Base-by-base conservation (phyloP, 37 sponge, comb jelly and placozoan genomes). In the Chondrosia reniformis region DNA sequence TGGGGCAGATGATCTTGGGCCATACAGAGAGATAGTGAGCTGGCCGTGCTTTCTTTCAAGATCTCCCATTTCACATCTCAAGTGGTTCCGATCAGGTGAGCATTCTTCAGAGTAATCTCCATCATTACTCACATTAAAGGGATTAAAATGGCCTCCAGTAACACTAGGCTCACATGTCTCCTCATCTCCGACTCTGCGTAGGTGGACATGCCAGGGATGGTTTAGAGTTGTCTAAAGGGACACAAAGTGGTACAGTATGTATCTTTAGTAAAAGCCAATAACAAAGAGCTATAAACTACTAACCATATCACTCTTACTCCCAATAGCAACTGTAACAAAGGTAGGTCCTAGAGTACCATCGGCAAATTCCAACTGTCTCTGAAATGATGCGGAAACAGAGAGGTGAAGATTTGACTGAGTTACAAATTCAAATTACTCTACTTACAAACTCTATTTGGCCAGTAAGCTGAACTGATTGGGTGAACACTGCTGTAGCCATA, bases 31-130 rank as follows among this genome's bases (percentile, higher is more conserved):
- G 2, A 89, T 84, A 22, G 13, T 77, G 46, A 89, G 74, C 45
- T 61, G 42, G 4, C 85, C 82, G 69, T 84, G 85, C 46, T 89
- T 89, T 2, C 82, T 79, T 37, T 49, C 71, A 54, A 84, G 61
- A 42, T 89, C 89, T 40, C 89, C 89, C 84, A 78, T 78, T 49
- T 84, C 82, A 81, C 89, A 89, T 27, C 89, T 49, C 33, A 75
- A 27, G n/a, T n/a, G n/a, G 27, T 10, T 21, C 9, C 57, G 24
- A 49, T 49, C 66, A 19, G 3, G 19, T 33, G 5, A 4, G 6
- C 66, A 64, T 36, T 64, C 34, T 2, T 4, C 32, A n/a, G 3
- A 4, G 6, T 64, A 64, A 4, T 27, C 66, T 32, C 42, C 41
- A 9, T 55, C 31, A 69, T 63, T 66, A 19, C 74, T 76, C 22